A percentile compares a stretch with the other conserved stretches of the same genome.
phyloP scores from a whole-genome alignment of 1,140 invertebrate genomes.

The Megalopta genalis region DNA sequence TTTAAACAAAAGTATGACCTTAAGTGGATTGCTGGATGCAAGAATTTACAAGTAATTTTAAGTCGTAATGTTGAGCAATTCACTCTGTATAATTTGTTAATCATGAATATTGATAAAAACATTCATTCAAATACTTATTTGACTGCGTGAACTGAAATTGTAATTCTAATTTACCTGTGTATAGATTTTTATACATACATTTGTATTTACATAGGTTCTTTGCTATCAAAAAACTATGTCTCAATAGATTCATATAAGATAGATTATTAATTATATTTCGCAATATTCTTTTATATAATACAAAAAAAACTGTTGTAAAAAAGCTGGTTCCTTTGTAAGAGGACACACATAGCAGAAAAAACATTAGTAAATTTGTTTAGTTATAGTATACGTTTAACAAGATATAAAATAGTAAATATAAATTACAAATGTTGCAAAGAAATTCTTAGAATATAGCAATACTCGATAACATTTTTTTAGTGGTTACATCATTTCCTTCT shows the following conservation, averaged over 20 bases:
- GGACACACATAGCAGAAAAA: conserved; percentile 6
- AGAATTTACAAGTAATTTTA: too few relatives aligned
- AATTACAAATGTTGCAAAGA: conserved; percentile 40
- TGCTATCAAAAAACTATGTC: conserved; percentile 57
- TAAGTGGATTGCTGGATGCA: too few relatives aligned
- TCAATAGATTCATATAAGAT: conserved; percentile 48
- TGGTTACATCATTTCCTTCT: background rate
- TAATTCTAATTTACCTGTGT: conserved; percentile 29
- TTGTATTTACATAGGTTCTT: conserved; percentile 55
- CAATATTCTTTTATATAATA: conserved; percentile 35
- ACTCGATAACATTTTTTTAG: conserved; percentile 4
- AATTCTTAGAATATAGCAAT: conserved; percentile 22
- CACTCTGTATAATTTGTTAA: conserved; percentile 2
- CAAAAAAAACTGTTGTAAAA: conserved; percentile 39
- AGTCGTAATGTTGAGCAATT: too few relatives aligned
- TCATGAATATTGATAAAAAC: conserved; percentile 38
- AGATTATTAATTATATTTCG: conserved; percentile 19
- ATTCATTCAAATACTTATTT: conserved; percentile 35
- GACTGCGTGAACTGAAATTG: conserved; percentile 15
- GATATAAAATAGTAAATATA: conserved; percentile 43
- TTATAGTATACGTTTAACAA: conserved; percentile 33
- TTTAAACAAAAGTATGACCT: too few relatives aligned
- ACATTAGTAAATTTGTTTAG: conserved; percentile 37
- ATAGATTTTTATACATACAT: conserved; percentile 47
- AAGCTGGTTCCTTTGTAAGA: conserved; percentile 30